phyloP scores from a whole-genome alignment of 1,140 invertebrate genomes.

The Camponotus vicinus region DNA sequence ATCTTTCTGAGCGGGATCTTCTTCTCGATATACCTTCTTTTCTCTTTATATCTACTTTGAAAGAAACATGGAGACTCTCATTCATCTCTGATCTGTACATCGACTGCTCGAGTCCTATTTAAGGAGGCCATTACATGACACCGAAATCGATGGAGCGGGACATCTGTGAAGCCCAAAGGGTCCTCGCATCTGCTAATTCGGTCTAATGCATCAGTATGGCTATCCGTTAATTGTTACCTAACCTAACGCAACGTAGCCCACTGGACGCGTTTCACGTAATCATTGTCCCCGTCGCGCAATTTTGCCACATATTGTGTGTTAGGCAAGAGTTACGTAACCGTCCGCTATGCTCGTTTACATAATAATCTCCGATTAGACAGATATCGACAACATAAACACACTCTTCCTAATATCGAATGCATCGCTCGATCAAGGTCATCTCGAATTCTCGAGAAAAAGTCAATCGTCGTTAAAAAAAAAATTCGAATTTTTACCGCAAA shows the following conservation, averaged over 20 bases:
- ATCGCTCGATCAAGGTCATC: conserved; percentile 51
- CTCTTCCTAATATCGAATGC: background rate
- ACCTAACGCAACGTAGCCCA: background rate
- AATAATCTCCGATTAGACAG: conserved; percentile 40
- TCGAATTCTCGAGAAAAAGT: background rate
- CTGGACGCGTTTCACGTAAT: conserved; percentile 54
- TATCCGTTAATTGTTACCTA: conserved; percentile 9
- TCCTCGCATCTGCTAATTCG: conserved; percentile 11
- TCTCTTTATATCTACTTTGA: background rate
- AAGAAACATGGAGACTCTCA: background rate
- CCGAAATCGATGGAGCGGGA: background rate
- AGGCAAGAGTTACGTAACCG: conserved; percentile 65
- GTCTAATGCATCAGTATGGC: background rate
- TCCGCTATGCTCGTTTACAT: conserved; percentile 51
- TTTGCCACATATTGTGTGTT: conserved; percentile 66
- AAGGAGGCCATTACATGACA: background rate
- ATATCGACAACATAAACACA: background rate
- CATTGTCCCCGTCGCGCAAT: conserved; percentile 56
- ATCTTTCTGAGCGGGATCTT: background rate
- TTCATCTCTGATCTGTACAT: background rate
- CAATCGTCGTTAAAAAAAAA: background rate
- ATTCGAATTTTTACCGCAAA: background rate
- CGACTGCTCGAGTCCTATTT: background rate
- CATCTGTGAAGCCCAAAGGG: background rate
- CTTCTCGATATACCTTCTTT: background rate